Conservation (phyloP, 2,888 invertebrate species). For the Lobophora halterata region DNA sequence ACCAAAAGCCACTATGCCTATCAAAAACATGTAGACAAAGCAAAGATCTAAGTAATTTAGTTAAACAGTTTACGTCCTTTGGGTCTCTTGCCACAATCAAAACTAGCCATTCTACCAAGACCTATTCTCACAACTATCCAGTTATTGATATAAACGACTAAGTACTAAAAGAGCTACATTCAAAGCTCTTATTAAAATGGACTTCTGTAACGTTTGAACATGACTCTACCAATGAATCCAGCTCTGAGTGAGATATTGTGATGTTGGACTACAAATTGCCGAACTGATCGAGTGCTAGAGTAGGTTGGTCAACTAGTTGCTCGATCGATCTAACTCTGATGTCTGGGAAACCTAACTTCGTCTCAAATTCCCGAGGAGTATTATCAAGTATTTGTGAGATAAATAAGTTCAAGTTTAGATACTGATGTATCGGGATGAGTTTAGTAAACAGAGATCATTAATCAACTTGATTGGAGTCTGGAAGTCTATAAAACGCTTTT, state of each 20-base stretch:
- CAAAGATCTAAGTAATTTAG: constrained; percentile 73
- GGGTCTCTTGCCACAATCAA: constrained; percentile 36
- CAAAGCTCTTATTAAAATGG: constrained; percentile 54
- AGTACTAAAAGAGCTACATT: constrained; percentile 41
- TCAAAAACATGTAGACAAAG: constrained; percentile 56
- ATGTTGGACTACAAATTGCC: constrained; percentile 11
- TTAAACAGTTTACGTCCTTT: constrained; percentile 63
- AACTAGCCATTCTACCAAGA: constrained; percentile 43
- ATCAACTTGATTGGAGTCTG: constrained; percentile 2
- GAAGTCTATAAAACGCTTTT: not conserved
- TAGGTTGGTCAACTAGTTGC: constrained; percentile 23
- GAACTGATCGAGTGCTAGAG: constrained; percentile 1
- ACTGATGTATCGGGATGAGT: constrained; percentile 50
- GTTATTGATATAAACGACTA: constrained; percentile 32
- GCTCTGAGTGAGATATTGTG: constrained; percentile 13
- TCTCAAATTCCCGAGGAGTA: constrained; percentile 59
- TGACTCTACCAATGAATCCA: constrained; percentile 43
- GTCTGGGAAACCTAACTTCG: constrained; percentile 56
- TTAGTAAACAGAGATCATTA: constrained; percentile 10
- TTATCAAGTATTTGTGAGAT: constrained; percentile 77
- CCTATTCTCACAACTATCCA: constrained; percentile 20
- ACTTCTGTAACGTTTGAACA: constrained; percentile 38
- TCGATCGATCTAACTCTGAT: constrained; percentile 33
- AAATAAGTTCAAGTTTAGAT: constrained; percentile 69
- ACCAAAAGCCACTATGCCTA: constrained; percentile 42